Percentiles rank a stretch among this genome's conserved stretches.
These are phyloP conservation scores for Brachypalpus laphriformis DNA, from an alignment of 2,888 invertebrate species.

Conservation along the genomic window DNA sequence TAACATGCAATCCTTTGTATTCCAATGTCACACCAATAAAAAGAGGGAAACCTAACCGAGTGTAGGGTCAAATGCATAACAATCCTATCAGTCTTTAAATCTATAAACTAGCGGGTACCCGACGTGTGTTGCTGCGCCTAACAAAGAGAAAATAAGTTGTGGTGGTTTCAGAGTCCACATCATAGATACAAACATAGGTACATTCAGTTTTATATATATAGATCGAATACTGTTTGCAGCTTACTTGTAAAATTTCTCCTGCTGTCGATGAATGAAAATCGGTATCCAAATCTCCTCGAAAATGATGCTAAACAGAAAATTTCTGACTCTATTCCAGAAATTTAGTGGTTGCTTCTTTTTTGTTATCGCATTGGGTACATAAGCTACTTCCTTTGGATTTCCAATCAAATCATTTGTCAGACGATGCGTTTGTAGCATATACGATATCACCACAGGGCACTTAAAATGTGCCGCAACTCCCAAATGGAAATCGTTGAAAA, in stretches of 20 bases:
- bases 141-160: no score
- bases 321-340: conserved; percentile 76
- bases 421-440: conserved; percentile 75
- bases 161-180: no score
- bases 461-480: conserved; percentile 79
- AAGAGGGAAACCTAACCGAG: no score
- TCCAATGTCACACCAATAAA: no score
- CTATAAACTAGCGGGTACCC: no score
- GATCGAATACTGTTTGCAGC: no score
- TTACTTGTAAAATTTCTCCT: conserved; percentile 22
- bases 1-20: no score
- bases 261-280: not conserved
- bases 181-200: no score
- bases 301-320: conserved; percentile 70
- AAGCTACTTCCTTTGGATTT: conserved; percentile 77
- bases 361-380: conserved; percentile 76
- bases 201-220: no score
- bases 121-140: no score
- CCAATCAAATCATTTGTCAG: conserved; percentile 76
- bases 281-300: conserved; percentile 5
- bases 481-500: conserved; percentile 73
- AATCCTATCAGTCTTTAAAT: no score
- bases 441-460: conserved; percentile 78
- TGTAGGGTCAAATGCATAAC: no score
- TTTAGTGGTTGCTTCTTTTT: conserved; percentile 73